phyloP scores from a whole-genome alignment of 1,140 invertebrate genomes.

The Brachionus sp. region DNA sequence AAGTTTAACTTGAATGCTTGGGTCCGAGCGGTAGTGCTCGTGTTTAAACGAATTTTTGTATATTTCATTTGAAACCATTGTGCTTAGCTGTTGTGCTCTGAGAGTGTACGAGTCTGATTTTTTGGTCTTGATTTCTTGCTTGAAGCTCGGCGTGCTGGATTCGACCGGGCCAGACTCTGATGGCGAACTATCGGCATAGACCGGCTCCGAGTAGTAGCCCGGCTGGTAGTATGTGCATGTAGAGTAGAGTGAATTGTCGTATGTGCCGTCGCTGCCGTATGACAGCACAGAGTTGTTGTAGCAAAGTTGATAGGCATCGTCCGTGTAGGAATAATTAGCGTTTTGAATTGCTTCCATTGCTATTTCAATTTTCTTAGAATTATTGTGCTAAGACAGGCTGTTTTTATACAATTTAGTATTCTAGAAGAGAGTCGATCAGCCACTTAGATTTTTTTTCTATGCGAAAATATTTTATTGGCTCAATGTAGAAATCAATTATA shows the following conservation, averaged over 20 bases:
- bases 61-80: not conserved
- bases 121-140: not conserved
- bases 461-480: not conserved
- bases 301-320: not conserved
- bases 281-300: constrained; percentile 6
- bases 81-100: not conserved
- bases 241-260: not conserved
- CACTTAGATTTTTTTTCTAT: not conserved
- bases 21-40: constrained; percentile 11
- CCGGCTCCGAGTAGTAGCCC: not conserved
- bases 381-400: not conserved
- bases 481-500: not conserved
- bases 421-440: not conserved
- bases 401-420: not conserved
- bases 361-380: not conserved
- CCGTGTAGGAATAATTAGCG: constrained; percentile 2
- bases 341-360: not conserved
- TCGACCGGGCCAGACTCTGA: not conserved
- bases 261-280: not conserved
- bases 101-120: not conserved
- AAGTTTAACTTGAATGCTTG: constrained; percentile 23
- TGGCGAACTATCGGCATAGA: not conserved
- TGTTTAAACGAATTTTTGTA: constrained; percentile 24
- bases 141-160: not conserved
- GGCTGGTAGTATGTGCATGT: not conserved